Base-by-base conservation (phyloP, 1,140 invertebrate species). In the Probaryconus sp. region DNA sequence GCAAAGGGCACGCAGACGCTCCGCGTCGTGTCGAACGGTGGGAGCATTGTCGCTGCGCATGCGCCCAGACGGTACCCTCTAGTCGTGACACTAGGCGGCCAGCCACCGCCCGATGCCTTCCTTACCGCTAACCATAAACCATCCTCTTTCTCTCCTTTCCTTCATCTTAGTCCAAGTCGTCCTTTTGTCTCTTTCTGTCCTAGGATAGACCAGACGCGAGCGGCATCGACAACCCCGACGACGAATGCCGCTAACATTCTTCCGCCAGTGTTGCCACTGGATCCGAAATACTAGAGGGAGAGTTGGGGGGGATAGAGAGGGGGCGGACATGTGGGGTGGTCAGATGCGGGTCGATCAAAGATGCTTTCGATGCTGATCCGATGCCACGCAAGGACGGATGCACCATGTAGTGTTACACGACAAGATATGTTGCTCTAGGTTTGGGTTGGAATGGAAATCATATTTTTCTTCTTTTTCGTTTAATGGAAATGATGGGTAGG, bases 21-120 rank as follows among this genome's bases (percentile, higher is more conserved):
- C 53, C 24, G 33, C 21, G 33, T 4, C 53, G 20, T 43, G 47
- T 28, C 18, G n/a, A 31, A 43, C 33, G 45, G 48, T 33, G 51
- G 42, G 21, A 45, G 40, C 43, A 24, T 28, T 26, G 17, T 13
- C 40, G 58, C 24, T 13, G 37, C 84, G 83, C 85, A 85, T 84
- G 84, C 84, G 85, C 82, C 63, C 16, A 78, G 77, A 60, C 81
- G 76, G 77, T 84, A 80, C n/a, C n/a, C n/a, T 85, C 85, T 84
- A 82, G 79, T 65, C 78, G 70, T 75, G 78, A 82, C 78, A 82
- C 72, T 79, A 76, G 53, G 30, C 67, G 63, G 28, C 63, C 68
- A 78, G 78, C 81, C 79, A 83, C 78, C 81, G 79, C 77, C 80
- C 82, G 80, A 79, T 74, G 70, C 72, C 17, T 18, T 14, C n/a